Percentiles rank a stretch among this genome's conserved stretches.
Evolutionary conservation across 2,797 vertebrate genomes (phyloP).

Genomic region (Coccyzus lansbergi): DNA sequence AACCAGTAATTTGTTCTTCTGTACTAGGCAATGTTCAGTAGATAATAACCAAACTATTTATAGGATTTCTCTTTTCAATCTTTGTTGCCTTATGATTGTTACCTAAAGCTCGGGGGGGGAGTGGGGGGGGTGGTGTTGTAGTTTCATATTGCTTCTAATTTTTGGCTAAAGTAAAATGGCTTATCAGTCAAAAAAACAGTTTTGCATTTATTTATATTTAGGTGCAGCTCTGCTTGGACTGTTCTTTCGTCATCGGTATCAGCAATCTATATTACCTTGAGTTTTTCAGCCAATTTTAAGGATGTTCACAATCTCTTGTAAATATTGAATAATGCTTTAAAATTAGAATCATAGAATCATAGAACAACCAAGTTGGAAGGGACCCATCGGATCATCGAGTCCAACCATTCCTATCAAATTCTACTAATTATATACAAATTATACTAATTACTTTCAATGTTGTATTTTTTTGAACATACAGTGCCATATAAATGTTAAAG

Average conservation of each 20-base stretch:
- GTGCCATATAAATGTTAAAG: not conserved
- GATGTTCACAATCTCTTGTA: not conserved
- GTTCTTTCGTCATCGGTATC: not conserved
- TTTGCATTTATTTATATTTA: not conserved
- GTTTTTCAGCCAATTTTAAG: not conserved
- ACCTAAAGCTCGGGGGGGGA: too few species aligned
- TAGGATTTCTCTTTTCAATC: too few species aligned
- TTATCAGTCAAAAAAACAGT: not conserved
- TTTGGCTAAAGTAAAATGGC: conserved; percentile 9
- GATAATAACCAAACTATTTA: too few species aligned
- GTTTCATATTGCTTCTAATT: not conserved
- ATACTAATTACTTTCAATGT: not conserved
- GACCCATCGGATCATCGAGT: too few species aligned
- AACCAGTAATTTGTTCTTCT: too few species aligned
- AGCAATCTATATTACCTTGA: not conserved
- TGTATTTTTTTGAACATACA: not conserved
- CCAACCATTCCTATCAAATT: too few species aligned
- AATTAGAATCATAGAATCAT: too few species aligned
- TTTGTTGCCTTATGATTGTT: too few species aligned
- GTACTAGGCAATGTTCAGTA: too few species aligned
- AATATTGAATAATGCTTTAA: not conserved
- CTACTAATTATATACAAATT: too few species aligned
- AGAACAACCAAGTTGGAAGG: too few species aligned
- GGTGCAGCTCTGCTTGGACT: not conserved
- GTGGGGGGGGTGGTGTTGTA: too few species aligned